These are phyloP conservation scores for Cricetomys ansorgei DNA, from an alignment of 2,113 vertebrate genomes.

Conservation along the genomic window DNA sequence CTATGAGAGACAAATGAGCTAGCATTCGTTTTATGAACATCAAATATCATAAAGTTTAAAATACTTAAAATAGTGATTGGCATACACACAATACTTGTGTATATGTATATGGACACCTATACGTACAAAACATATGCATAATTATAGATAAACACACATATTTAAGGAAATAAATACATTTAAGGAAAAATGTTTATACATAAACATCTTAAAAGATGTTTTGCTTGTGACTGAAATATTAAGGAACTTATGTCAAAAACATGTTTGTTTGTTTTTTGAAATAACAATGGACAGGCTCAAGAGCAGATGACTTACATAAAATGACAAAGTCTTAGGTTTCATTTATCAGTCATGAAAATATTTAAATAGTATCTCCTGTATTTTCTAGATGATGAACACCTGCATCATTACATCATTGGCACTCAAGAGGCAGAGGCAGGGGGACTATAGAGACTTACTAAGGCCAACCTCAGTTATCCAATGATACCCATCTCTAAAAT, in stretches of 20 bases:
- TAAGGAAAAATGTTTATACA: no score
- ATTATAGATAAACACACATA: not conserved
- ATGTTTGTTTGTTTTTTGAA: not conserved
- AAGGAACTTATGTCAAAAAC: not conserved
- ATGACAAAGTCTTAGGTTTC: not conserved
- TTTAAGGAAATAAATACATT: not conserved
- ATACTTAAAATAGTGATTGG: not conserved
- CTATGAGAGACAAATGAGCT: not conserved
- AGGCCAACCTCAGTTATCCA: not conserved
- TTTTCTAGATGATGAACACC: no score
- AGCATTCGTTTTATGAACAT: not conserved
- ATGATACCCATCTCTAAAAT: not conserved
- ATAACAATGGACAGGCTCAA: accelerated
- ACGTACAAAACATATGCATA: not conserved
- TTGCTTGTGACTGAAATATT: not conserved
- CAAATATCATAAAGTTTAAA: not conserved
- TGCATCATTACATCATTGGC: no score
- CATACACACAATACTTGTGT: not conserved
- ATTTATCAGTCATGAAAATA: not conserved
- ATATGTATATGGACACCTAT: not conserved
- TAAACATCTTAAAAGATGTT: not conserved
- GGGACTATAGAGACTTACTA: not conserved
- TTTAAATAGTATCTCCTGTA: not conserved
- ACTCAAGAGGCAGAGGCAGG: not conserved
- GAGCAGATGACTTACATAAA: not conserved